Evolutionary conservation across 2,888 invertebrate species (phyloP).

Genomic region (Pristionchus exspectatus): DNA sequence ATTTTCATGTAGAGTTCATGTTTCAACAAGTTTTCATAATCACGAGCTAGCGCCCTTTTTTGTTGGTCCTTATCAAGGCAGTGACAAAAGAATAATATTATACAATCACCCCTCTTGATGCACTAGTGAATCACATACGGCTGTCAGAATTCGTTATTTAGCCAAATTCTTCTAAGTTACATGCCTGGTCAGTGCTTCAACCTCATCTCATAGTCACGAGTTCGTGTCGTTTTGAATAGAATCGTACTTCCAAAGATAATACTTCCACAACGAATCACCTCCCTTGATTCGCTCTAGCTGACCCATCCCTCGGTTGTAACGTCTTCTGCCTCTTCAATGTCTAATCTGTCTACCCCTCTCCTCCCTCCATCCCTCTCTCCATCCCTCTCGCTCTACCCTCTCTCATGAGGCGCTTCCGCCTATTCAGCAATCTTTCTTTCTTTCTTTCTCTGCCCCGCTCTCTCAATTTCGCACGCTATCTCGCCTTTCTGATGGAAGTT

Average conservation of each 20-base stretch:
- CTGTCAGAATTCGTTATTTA: too few species aligned
- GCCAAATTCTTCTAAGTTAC: too few species aligned
- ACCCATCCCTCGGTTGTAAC: background rate
- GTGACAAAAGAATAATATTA: too few species aligned
- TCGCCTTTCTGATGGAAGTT: background rate
- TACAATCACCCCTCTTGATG: too few species aligned
- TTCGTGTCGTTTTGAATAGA: too few species aligned
- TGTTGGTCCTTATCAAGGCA: too few species aligned
- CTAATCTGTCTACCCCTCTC: constrained; percentile 12
- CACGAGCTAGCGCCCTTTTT: too few species aligned
- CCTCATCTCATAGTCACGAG: background rate
- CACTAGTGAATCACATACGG: too few species aligned
- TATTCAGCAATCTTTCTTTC: constrained; percentile 10
- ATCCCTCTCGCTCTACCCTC: constrained; percentile 15
- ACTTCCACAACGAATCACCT: background rate
- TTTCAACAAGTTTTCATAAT: too few species aligned
- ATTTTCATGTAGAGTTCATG: too few species aligned
- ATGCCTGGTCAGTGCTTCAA: background rate
- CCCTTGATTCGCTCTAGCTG: background rate
- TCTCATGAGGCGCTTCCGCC: constrained; percentile 19
- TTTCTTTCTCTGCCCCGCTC: background rate
- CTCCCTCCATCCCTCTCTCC: background rate
- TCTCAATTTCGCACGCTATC: background rate
- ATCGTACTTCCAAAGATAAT: too few species aligned
- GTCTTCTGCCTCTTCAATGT: background rate